Evolutionary conservation across 2,888 invertebrate species (phyloP).

Genomic region (Dione vanillae): DNA sequence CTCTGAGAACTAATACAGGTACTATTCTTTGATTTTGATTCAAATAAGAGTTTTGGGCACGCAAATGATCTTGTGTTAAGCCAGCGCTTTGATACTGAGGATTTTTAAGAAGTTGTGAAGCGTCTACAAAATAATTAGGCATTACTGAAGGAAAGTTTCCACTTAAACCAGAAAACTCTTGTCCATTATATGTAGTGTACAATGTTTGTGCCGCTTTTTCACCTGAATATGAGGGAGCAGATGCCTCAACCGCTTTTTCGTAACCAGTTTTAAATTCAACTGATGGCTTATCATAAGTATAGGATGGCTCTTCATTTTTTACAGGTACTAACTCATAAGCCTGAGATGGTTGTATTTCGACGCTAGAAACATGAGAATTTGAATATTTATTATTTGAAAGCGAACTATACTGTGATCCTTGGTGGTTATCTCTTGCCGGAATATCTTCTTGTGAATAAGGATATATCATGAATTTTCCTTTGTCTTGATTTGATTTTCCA

Average conservation of each 20-base stretch:
- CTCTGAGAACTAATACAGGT: constrained; percentile 84
- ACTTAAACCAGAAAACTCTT: constrained; percentile 73
- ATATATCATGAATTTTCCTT: constrained; percentile 86
- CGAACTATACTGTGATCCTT: constrained; percentile 35
- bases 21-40: constrained; percentile 77
- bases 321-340: constrained; percentile 79
- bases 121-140: constrained; percentile 77
- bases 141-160: constrained; percentile 77
- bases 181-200: constrained; percentile 78
- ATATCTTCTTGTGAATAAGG: constrained; percentile 89
- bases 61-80: constrained; percentile 76
- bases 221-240: constrained; percentile 47
- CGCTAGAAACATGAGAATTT: constrained; percentile 60
- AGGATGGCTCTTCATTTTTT: constrained; percentile 64
- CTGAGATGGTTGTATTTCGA: constrained; percentile 85
- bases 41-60: constrained; percentile 64
- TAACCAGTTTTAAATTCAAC: constrained; percentile 61
- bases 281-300: constrained; percentile 66
- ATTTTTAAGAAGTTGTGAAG: constrained; percentile 71
- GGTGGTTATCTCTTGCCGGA: constrained; percentile 59
- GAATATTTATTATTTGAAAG: constrained; percentile 52
- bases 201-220: constrained; percentile 66
- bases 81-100: constrained; percentile 81
- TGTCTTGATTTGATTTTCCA: constrained; percentile 73
- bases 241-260: constrained; percentile 55